A percentile compares a stretch with the other conserved stretches of the same genome.
Evolutionary conservation across 2,113 vertebrate species (phyloP).

Genomic region (Bagarius yarrelli): DNA sequence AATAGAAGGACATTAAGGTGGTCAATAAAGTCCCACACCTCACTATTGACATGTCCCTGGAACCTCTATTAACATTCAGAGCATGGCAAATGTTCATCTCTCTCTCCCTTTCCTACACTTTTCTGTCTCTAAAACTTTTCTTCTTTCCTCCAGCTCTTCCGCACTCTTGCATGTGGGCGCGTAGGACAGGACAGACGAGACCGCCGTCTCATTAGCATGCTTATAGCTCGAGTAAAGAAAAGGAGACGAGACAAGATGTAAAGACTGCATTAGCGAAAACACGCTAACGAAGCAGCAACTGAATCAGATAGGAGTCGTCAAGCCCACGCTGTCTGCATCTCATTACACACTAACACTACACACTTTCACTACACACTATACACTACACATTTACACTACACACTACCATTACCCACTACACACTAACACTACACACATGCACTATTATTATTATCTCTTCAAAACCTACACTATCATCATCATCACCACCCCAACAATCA

Average conservation of each 20-base stretch:
- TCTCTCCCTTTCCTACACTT: background rate
- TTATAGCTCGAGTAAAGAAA: background rate
- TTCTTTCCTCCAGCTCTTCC: background rate
- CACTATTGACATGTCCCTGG: background rate
- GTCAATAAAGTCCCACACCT: background rate
- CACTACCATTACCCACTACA: no score
- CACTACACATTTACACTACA: no score
- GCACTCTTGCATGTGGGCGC: background rate
- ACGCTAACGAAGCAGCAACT: background rate
- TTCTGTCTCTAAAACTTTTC: background rate
- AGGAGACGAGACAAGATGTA: background rate
- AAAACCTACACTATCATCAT: no score
- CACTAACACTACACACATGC: no score
- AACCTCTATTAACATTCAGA: slow-evolving; percentile 6
- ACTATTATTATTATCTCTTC: no score
- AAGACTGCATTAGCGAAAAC: background rate
- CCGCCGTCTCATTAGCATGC: slow-evolving; percentile 6
- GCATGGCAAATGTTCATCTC: background rate
- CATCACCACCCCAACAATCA: no score
- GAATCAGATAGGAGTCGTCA: background rate
- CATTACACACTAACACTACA: background rate
- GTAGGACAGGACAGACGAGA: slow-evolving; percentile 9
- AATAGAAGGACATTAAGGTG: no score
- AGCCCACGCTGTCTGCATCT: background rate
- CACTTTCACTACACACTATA: no score